These are phyloP conservation scores for Galbula dea DNA, from an alignment of 2,113 vertebrate species.

Conservation along the genomic window DNA sequence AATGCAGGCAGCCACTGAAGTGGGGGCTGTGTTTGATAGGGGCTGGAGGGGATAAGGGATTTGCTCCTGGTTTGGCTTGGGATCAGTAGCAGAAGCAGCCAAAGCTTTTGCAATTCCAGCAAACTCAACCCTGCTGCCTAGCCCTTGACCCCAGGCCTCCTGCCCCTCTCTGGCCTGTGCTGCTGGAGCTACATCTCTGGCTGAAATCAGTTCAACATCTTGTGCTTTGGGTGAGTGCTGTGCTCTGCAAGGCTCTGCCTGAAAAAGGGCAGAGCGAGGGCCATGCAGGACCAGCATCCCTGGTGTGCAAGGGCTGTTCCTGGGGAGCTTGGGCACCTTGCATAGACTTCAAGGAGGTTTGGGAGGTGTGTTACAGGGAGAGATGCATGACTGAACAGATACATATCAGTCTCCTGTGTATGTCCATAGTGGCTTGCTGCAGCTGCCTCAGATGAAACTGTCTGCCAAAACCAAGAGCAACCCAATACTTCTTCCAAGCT, in stretches of 20 bases:
- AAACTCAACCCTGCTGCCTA: neutral
- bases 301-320: neutral
- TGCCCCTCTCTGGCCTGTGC: neutral
- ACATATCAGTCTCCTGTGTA: neutral
- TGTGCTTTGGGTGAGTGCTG: neutral
- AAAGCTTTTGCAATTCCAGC: neutral
- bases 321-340: fast-evolving
- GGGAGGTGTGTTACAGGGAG: neutral
- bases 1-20: neutral
- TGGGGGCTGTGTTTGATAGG: neutral
- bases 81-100: neutral
- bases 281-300: neutral
- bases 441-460: neutral
- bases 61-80: neutral
- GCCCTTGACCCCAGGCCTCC: neutral
- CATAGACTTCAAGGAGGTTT: neutral
- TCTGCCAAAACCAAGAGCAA: neutral
- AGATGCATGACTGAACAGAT: neutral
- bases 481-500: neutral
- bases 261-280: neutral
- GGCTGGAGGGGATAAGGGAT: neutral
- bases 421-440: neutral
- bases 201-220: neutral
- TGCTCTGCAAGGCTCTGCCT: neutral
- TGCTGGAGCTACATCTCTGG: neutral